Conservation (phyloP, 2,797 vertebrate species). For the Ambastaia sidthimunki region DNA sequence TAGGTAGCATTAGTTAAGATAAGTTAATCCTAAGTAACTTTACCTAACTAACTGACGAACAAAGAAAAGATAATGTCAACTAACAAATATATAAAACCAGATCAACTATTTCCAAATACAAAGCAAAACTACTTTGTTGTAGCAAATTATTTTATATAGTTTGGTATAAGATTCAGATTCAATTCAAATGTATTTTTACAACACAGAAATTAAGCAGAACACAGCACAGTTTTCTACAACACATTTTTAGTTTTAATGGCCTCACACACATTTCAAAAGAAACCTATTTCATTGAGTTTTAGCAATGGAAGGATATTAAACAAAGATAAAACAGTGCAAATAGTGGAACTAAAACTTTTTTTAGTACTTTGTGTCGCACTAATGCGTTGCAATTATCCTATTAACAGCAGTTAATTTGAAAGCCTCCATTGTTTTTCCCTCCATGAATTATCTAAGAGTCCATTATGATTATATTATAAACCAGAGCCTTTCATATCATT, state of each 20-base stretch:
- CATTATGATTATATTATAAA: conserved; percentile 18
- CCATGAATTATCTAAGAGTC: neutral
- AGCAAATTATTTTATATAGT: neutral
- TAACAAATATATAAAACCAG: neutral
- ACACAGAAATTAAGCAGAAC: neutral
- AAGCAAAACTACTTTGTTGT: no score
- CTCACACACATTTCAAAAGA: neutral
- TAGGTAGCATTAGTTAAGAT: no score
- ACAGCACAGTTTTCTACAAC: neutral
- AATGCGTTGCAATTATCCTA: neutral
- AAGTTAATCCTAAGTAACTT: no score
- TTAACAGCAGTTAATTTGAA: conserved; percentile 7
- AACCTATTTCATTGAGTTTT: neutral
- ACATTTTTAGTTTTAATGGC: neutral
- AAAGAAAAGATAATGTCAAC: no score
- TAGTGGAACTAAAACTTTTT: neutral
- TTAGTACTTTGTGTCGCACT: neutral
- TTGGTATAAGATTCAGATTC: neutral
- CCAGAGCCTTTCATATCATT: neutral
- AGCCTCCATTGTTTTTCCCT: neutral
- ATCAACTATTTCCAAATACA: neutral
- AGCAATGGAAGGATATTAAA: neutral
- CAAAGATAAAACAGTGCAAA: neutral
- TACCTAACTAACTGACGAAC: no score
- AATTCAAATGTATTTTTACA: neutral